Evolutionary conservation across 2,797 vertebrate species (phyloP).

Genomic region (Lagorchestes hirsutus): DNA sequence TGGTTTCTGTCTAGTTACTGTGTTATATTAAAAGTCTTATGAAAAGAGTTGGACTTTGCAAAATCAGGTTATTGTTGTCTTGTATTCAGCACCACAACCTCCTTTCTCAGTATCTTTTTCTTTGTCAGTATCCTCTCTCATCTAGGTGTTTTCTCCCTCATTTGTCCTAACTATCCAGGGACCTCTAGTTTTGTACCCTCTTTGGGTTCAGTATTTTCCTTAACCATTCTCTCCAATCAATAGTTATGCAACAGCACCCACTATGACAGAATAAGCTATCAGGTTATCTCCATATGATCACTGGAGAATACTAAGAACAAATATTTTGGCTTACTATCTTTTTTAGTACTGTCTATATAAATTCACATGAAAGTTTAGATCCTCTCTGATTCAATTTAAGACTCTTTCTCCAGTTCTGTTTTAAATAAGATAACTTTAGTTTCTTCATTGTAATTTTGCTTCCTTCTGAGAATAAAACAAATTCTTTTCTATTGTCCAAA

Average conservation of each 20-base stretch:
- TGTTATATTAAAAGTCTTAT: not conserved
- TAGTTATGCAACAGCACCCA: not conserved
- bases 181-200: not conserved
- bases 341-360: not conserved
- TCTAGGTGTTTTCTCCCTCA: not conserved
- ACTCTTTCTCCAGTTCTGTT: not conserved
- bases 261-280: not conserved
- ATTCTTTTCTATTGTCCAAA: not conserved
- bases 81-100: not conserved
- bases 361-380: not conserved
- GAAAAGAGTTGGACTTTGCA: not conserved
- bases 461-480: not conserved
- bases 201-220: not conserved
- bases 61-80: not conserved
- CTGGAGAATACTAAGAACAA: not conserved
- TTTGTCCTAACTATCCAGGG: not conserved
- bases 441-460: not conserved
- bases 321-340: not conserved
- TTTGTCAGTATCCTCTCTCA: not conserved
- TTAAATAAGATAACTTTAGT: not conserved
- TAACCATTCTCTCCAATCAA: not conserved
- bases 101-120: not conserved
- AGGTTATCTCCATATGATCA: not conserved
- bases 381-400: not conserved
- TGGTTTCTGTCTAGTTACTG: not conserved